Percentiles rank a stretch among this genome's conserved stretches.
phyloP scores from a whole-genome alignment of 1,140 invertebrate species.

The Drosophila quadrilineata region DNA sequence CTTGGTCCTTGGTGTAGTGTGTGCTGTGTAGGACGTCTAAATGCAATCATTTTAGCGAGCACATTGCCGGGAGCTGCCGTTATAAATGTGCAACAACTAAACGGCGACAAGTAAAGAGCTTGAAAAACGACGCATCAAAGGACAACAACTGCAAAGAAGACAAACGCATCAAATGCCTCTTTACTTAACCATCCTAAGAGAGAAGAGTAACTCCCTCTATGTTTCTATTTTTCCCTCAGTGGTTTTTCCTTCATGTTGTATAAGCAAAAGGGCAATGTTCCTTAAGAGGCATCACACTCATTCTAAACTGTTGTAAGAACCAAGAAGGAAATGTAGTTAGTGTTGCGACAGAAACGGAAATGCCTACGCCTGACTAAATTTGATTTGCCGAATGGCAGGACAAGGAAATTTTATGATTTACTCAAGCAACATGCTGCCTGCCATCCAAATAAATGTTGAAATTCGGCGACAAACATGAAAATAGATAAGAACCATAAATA shows the following conservation, averaged over 20 bases:
- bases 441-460: conserved; percentile 14
- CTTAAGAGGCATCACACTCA: neutral
- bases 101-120: conserved; percentile 54
- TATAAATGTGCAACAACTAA: conserved; percentile 74
- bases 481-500: conserved; percentile 13
- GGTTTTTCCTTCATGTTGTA: no score
- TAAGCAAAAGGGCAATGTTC: conserved; percentile 26
- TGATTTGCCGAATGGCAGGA: conserved; percentile 44
- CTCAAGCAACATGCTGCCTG: neutral
- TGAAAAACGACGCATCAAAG: conserved; percentile 76
- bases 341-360: conserved; percentile 54
- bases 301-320: conserved; percentile 8
- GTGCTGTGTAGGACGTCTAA: conserved; percentile 28
- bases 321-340: conserved; percentile 66
- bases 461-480: conserved; percentile 31
- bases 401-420: conserved; percentile 1
- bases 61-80: conserved; percentile 36
- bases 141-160: conserved; percentile 37
- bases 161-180: conserved; percentile 43
- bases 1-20: conserved; percentile 14
- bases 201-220: no score
- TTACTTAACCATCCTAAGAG: conserved; percentile 29
- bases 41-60: conserved; percentile 72
- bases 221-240: no score
- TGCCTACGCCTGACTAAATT: conserved; percentile 57